Evolutionary conservation across 1,140 invertebrate species (phyloP), one percentile per base, ranked within the genome.

Genomic region (Dolichoris vasculosae): DNA sequence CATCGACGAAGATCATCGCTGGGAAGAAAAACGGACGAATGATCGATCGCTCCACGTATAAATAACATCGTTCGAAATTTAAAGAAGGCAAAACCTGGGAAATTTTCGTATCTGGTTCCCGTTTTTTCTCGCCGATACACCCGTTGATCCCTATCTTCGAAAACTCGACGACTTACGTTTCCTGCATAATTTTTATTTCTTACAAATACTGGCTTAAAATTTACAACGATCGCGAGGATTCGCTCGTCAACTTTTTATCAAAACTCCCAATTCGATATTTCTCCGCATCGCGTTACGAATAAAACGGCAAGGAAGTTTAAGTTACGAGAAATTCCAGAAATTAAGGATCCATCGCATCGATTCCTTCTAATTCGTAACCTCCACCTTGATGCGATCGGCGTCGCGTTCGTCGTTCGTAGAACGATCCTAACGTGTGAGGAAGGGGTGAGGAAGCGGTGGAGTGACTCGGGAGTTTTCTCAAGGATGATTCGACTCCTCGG

Each of bases 401-500:
- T n/a, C n/a, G n/a, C n/a, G n/a, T n/a, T n/a, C n/a, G n/a, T n/a
- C n/a, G n/a, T n/a, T n/a, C n/a, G n/a, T n/a, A n/a, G n/a, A n/a
- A n/a, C n/a, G n/a, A n/a, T n/a, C n/a, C n/a, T n/a, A n/a, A n/a
- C n/a, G n/a, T n/a, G n/a, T n/a, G n/a, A n/a, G n/a, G n/a, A n/a
- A n/a, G n/a, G n/a, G n/a, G n/a, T n/a, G 69, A 73, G 1, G 2
- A 43, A 20, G 17, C 32, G 43, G 38, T 17, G 17, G 26, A 43
- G 9, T 17, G 38, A 43, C n/a, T 78, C n/a, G 15, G 46, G 73
- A 32, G 20, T 32, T 81, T 81, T 67, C 43, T 69, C 46, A 81
- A 81, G 40, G 48, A 69, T 69, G 35, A 81, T 81, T 26, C 35
- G 59, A n/a, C n/a, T n/a, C n/a, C n/a, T 79, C 77, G 38, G 0